phyloP scores from a whole-genome alignment of 2,888 invertebrate genomes.

The Caenorhabditis imperialis region DNA sequence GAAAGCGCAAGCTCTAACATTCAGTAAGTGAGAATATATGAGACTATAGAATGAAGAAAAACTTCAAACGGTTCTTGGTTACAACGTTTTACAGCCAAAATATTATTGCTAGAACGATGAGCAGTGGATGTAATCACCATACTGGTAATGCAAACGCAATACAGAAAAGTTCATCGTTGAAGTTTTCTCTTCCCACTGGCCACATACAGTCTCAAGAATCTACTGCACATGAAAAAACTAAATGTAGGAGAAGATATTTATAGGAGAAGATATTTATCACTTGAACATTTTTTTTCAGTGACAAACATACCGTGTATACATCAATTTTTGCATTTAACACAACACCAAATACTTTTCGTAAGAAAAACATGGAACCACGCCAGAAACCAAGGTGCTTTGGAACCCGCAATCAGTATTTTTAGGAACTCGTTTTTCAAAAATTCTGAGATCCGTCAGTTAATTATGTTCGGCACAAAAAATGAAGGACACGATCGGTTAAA shows the following conservation, averaged over 20 bases:
- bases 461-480: conserved; percentile 66
- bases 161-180: conserved; percentile 52
- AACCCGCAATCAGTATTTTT: conserved; percentile 65
- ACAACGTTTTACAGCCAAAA: too few relatives aligned
- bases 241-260: conserved; percentile 50
- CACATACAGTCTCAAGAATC: conserved; percentile 44
- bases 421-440: conserved; percentile 67
- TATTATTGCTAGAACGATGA: too few relatives aligned
- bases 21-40: too few relatives aligned
- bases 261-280: not conserved
- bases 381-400: conserved; percentile 62
- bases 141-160: conserved; percentile 12
- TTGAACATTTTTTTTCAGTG: conserved; percentile 9
- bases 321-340: conserved; percentile 54
- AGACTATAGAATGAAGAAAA: too few relatives aligned
- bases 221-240: conserved; percentile 47
- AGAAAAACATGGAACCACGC: conserved; percentile 65
- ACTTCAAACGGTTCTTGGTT: too few relatives aligned
- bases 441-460: conserved; percentile 61
- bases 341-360: conserved; percentile 62
- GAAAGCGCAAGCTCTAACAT: too few relatives aligned
- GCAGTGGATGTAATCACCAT: conserved; percentile 36
- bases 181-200: conserved; percentile 25
- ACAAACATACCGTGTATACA: conserved; percentile 41
- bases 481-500: conserved; percentile 64